Evolutionary conservation across 2,113 vertebrate species (phyloP), one percentile per base, ranked within the genome.

Genomic region (Oreochromis niloticus): DNA sequence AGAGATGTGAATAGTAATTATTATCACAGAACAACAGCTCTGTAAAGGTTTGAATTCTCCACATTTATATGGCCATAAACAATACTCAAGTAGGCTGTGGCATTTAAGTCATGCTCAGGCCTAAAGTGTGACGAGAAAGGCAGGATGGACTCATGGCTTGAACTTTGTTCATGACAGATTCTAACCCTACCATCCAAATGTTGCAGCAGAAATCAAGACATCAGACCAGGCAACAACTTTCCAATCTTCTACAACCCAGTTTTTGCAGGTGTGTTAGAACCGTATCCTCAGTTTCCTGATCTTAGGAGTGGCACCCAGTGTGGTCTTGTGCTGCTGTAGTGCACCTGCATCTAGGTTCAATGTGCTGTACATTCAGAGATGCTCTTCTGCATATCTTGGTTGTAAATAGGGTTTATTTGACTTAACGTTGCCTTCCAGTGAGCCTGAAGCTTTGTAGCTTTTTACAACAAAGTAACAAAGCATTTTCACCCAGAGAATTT

Each of bases 241-340:
- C 6, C 24, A 75, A 7, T 75, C 24, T 12, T 75, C 41, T 48
- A 75, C 24, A 30, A 17, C 6, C 41, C 68, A 48, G 43, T 5
- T 48, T 1, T 73, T 43, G 68, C 2, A 0, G 14, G 1, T 13
- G 3, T 46, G 13, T 46, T 41, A 46, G 39, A 46, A 1, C 8
- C 2, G 2, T 73, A 73, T 46, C 68, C 41, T 73, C 2, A 17
- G 41, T 30, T 46, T 73, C n/a, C 22, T 16, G 39, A 46, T 10
- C 41, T 73, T 22, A 46, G 14, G 41, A 73, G 68, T 0, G 9
- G 68, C 66, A 46, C 22, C 22, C 5, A 17, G 41, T 73, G 66
- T 71, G 66, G 66, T 43, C 66, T 71, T 73, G 8, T 73, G 5
- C 41, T 27, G 41, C 41, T 73, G 41, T 73, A 17, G 68, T 41